Base-by-base conservation (phyloP, 2,797 vertebrate species). In the Gymnoscopelus microlampas region DNA sequence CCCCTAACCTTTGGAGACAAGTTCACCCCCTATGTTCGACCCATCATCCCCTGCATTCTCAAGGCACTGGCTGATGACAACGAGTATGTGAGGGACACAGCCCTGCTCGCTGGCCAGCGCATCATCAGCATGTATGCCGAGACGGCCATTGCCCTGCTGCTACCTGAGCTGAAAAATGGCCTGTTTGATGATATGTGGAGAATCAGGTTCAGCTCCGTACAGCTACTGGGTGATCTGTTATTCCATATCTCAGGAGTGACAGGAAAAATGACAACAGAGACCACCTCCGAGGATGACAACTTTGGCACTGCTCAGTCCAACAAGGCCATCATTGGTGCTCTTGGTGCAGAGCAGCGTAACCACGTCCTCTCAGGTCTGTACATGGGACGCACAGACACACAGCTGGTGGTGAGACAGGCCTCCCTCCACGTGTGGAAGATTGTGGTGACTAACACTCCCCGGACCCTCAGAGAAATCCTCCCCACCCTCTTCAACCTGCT, bases 221-320 rank as follows among this genome's bases (percentile, higher is more conserved):
- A 99, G 91, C 94, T 99, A 79, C 96, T 99, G 6, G 98, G 98
- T 73, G 98, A 99, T 81, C 94, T 99, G 70, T 87, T 99, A 0
- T 99, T 99, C 93, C 97, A 99, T 62, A 98, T 99, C 87, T 99
- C 98, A 0, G 98, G 98, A 66, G 98, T 99, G 81, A 97, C 98
- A 0, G 98, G 98, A 63, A 99, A 99, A 92, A 99, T 99, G 98
- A 99, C 98, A 39, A 99, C 98, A 7, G 97, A 99, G 89, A 99
- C 98, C 0, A 97, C 97, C 2, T 99, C 96, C 0, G 98, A 99
- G 79, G 98, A 99, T n/a, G 98, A 99, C 88, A 99, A 99, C 91
- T 99, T 99, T 68, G 98, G 98, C 80, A 99, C 98, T 0, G 97
- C 95, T 3, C 95, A 96, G 59, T 99, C 98, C 57, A 98, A 97